Evolutionary conservation across 2,113 vertebrate genomes (phyloP), one percentile per base, ranked within the genome.

Genomic region (Vicugna pacos): DNA sequence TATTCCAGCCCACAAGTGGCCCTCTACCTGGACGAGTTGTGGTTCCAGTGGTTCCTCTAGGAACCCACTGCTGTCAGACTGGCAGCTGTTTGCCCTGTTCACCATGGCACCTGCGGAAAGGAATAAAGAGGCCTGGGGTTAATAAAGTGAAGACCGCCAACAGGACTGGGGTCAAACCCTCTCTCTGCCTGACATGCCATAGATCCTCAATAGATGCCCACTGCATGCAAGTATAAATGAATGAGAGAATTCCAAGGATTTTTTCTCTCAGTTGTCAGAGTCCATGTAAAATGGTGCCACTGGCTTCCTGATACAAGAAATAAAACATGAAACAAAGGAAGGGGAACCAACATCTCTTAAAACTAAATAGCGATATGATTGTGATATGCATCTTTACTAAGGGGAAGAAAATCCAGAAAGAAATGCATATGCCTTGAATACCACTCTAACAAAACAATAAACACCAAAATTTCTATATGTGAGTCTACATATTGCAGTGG

Each of bases 1-100:
- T 9, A 1, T 5, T 11, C 28, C 46, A 46, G 0, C 15, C 42
- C 8, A 24, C 32, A 7, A 8, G 30, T 11, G 38, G 22, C 62
- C 13, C 28, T 15, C 94, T 98, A 98, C 98, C 95, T 98, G 98
- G 48, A 94, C 84, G 83, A 96, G 70, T 2, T 76, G 69, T 1
- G 98, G 97, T 19, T 99, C 98, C 1, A 89, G 92, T 0, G 98
- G 98, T 35, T 99, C 99, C 82, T 99, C 99, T 92, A 98, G 95
- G 97, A 99, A 99, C 2, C 99, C 99, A 30, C 99, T 99, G 98
- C 98, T 99, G 96, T 99, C 99, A 48, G 99, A 99, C 92, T 99
- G 99, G 97, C 98, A 98, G 97, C 99, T 99, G 95, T 98, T 99
- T 65, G 98, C 98, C 98, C 99, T 98, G 91, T 98, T 98, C 77